Conservation (phyloP, 2,797 vertebrate species). For the Crypturellus tataupa region DNA sequence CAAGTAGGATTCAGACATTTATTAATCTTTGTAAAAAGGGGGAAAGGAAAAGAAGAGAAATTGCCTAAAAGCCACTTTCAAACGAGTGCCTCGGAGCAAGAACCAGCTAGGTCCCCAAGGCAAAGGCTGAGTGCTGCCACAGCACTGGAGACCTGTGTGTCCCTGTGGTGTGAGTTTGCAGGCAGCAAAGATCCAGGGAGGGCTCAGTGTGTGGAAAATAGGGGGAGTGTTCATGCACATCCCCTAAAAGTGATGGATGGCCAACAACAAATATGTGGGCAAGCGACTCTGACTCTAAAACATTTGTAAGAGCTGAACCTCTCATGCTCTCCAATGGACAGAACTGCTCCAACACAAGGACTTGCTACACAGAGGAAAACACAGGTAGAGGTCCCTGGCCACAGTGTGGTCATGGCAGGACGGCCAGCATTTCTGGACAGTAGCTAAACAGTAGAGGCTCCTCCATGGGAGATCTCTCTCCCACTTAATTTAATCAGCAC, state of each 20-base stretch:
- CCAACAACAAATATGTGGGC: background rate
- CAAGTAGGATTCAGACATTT: background rate
- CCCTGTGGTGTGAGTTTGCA: background rate
- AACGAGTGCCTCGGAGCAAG: background rate
- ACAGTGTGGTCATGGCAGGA: too few relatives aligned
- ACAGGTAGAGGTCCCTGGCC: background rate
- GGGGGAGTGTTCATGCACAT: background rate
- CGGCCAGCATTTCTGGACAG: background rate
- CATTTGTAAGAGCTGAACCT: background rate
- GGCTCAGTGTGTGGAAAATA: background rate
- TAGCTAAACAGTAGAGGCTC: background rate
- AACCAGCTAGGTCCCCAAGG: background rate
- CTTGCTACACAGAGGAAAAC: background rate
- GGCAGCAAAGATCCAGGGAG: background rate
- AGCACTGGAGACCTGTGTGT: background rate
- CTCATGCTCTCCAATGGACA: background rate
- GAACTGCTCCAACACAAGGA: background rate
- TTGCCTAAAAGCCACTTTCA: background rate
- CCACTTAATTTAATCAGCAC: background rate
- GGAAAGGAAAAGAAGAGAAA: background rate
- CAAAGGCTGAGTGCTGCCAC: background rate
- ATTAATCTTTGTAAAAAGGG: background rate
- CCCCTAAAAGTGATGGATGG: background rate
- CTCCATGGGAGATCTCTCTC: background rate
- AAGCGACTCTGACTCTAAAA: conserved; percentile 4